Percentiles rank a stretch among this genome's conserved stretches.
Evolutionary conservation across 2,797 vertebrate genomes (phyloP).

Genomic region (Alosa sapidissima): DNA sequence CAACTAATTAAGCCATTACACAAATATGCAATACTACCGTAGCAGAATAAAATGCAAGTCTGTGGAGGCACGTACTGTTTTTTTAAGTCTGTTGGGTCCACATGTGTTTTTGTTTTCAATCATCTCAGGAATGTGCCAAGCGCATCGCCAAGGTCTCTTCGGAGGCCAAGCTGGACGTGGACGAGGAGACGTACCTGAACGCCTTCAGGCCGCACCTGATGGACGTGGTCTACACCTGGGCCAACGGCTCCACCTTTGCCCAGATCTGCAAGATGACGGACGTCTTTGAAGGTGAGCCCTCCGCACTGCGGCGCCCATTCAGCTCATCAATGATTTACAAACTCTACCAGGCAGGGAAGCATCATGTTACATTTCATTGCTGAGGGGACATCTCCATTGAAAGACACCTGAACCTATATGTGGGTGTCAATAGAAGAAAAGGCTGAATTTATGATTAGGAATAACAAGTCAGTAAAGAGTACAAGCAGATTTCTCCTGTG

Average conservation of each 20-base stretch:
- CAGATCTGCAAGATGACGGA: slow-evolving; percentile 99
- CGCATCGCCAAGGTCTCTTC: slow-evolving; percentile 96
- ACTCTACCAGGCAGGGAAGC: neutral
- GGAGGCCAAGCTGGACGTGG: slow-evolving; percentile 94
- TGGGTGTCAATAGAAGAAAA: neutral
- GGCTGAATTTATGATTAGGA: neutral
- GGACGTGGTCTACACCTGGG: slow-evolving; percentile 97
- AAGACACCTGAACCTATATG: neutral
- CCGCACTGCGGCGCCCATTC: neutral
- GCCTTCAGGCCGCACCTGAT: slow-evolving; percentile 95
- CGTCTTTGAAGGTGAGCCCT: slow-evolving; percentile 90
- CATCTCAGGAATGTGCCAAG: slow-evolving; percentile 90
- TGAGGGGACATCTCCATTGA: neutral
- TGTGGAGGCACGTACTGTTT: neutral
- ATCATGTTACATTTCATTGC: neutral
- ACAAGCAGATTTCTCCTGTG: neutral
- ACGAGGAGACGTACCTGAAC: slow-evolving; percentile 91
- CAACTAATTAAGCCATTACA: neutral
- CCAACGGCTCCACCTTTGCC: slow-evolving; percentile 91
- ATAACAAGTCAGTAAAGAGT: neutral
- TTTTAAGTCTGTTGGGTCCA: neutral
- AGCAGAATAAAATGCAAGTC: neutral
- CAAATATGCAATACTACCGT: neutral
- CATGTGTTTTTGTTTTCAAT: neutral
- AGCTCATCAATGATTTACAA: neutral